Base-by-base conservation (phyloP, 2,797 vertebrate genomes). In the Tauraco hartlaubi region DNA sequence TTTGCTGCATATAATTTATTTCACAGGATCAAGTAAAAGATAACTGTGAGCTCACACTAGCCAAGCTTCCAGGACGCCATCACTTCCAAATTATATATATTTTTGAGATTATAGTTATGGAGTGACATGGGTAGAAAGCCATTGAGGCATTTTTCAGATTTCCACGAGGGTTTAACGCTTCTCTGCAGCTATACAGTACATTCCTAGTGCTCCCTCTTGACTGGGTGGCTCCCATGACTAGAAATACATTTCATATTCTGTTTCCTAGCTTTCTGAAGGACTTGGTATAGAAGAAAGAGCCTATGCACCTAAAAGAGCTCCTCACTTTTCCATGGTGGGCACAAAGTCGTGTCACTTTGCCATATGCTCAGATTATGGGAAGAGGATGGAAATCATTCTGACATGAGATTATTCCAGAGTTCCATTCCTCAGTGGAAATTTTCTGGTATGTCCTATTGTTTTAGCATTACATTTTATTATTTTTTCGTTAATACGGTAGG, bases 1-100 rank as follows among this genome's bases (percentile, higher is more conserved):
- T 96, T 98, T 97, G 94, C 87, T 97, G 93, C 59, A 82, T 91
- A 81, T 96, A 97, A 98, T 98, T 98, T 97, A 97, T 97, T 97
- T 97, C 79, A 91, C 74, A 91, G 96, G 94, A 95, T 97, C 97
- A 98, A 95, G 88, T 91, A 90, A 98, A 96, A 97, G 72, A 86
- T 84, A 96, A 97, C 94, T 68, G 67, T 63, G 66, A 86, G 95
- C 87, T 96, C 90, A 86, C 88, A 89, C 81, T 73, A 91, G 82
- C 84, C 71, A 85, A 79, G 72, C 78, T 95, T 93, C 95, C 95
- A 94, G 81, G 81, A 92, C 9, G 2, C 75, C 20, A 12, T 95
- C 80, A 85, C 62, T 93, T 96, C 74, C 86, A 90, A 92, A 95
- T 78, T 91, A 79, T 41, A 87, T 88, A 35, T 90, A 92, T 96